Evolutionary conservation across 2,888 invertebrate genomes (phyloP).

Genomic region (Drosophila glabriapex): DNA sequence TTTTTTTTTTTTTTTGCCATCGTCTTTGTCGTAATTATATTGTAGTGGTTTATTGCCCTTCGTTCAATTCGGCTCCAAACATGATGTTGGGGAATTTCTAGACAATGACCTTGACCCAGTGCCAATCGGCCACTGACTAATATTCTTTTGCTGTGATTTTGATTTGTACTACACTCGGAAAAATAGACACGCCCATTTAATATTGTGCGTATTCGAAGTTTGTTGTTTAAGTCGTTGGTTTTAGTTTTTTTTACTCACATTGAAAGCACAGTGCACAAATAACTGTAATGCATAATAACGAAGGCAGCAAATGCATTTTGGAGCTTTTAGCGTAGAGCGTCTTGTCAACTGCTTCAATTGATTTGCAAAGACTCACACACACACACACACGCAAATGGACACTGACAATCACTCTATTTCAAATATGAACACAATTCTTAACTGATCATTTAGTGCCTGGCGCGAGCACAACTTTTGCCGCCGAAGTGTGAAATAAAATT

Average conservation of each 20-base stretch:
- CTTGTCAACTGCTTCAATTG: constrained; percentile 12
- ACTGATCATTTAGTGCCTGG: constrained; percentile 33
- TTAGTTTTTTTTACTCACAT: constrained; percentile 51
- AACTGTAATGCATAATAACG: constrained; percentile 21
- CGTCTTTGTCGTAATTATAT: constrained; percentile 37
- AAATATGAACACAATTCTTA: constrained; percentile 30
- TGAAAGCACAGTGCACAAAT: constrained; percentile 38
- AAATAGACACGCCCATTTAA: constrained; percentile 1
- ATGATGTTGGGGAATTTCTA: constrained; percentile 75
- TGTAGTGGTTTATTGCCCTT: constrained; percentile 76
- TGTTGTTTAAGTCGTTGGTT: constrained; percentile 64
- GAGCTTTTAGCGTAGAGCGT: constrained; percentile 8
- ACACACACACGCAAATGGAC: not conserved
- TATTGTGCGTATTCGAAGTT: constrained; percentile 35
- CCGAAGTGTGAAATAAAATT: constrained; percentile 70
- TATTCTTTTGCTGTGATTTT: constrained; percentile 48
- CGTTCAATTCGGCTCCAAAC: constrained; percentile 47
- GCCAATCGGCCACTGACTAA: constrained; percentile 16
- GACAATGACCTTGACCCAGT: constrained; percentile 71
- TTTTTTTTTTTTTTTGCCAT: constrained; percentile 14
- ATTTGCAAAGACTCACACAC: constrained; percentile 4
- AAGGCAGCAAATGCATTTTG: constrained; percentile 41
- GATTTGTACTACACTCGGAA: constrained; percentile 2
- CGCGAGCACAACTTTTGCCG: constrained; percentile 62
- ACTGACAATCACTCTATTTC: constrained; percentile 6